phyloP scores from a whole-genome alignment of 2,888 invertebrate genomes.

The Habrosyne pyritoides region DNA sequence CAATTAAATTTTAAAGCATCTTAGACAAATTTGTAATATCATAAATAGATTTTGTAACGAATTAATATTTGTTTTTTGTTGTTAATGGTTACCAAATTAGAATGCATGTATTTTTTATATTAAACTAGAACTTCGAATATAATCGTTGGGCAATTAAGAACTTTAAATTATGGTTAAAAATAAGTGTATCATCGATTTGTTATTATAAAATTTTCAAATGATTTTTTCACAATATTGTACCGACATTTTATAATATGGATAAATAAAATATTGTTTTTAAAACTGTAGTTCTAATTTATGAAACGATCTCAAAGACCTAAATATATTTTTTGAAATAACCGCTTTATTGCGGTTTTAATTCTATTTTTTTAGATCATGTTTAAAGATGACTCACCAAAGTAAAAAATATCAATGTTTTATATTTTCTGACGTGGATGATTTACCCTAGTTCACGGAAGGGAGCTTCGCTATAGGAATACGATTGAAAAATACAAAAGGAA shows the following conservation, averaged over 20 bases:
- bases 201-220: too few species aligned
- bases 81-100: background rate
- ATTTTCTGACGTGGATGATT: too few species aligned
- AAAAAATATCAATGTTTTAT: too few species aligned
- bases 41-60: slow-evolving; percentile 1
- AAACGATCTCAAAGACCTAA: too few species aligned
- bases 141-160: background rate
- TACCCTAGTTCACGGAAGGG: too few species aligned
- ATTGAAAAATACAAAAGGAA: slow-evolving; percentile 26
- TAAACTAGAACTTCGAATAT: background rate
- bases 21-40: background rate
- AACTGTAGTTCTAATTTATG: background rate
- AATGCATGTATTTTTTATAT: background rate
- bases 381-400: too few species aligned
- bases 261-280: background rate
- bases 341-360: too few species aligned
- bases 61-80: background rate
- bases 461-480: slow-evolving; percentile 21
- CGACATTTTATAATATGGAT: background rate
- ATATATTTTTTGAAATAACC: too few species aligned
- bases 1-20: background rate
- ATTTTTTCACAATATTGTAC: background rate
- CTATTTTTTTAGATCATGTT: too few species aligned
- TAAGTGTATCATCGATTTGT: too few species aligned
- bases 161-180: background rate